Evolutionary conservation across 1,140 invertebrate species (phyloP).

Genomic region (Magallana ariakensis): DNA sequence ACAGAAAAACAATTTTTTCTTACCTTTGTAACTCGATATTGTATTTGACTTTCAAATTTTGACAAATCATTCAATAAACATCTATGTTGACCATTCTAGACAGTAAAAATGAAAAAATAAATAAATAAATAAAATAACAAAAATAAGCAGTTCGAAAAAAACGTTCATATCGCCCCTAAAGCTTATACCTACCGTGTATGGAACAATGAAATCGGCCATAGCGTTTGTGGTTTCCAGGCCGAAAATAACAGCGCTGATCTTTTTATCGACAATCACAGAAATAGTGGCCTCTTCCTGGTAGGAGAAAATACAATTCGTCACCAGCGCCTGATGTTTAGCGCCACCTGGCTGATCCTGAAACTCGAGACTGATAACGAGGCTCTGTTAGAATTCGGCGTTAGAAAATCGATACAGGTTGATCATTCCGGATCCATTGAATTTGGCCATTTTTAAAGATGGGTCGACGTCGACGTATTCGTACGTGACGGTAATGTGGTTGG

Average conservation of each 20-base stretch:
- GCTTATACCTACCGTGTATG: constrained; percentile 34
- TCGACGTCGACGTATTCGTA: constrained; percentile 28
- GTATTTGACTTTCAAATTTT: too few species aligned
- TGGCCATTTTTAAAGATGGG: constrained; percentile 5
- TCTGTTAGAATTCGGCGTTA: constrained; percentile 39
- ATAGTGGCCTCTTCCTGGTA: constrained; percentile 48
- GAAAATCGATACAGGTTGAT: constrained; percentile 49
- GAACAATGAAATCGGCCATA: constrained; percentile 17
- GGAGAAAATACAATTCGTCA: constrained; percentile 51
- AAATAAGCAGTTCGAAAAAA: too few species aligned
- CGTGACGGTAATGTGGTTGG: constrained; percentile 36
- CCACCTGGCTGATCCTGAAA: constrained; percentile 10
- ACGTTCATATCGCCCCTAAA: too few species aligned
- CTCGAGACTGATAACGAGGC: constrained; percentile 40
- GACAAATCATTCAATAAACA: too few species aligned
- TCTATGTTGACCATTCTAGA: too few species aligned
- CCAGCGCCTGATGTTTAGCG: constrained; percentile 31
- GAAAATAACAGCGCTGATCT: constrained; percentile 42
- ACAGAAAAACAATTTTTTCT: too few species aligned
- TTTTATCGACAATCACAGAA: constrained; percentile 21
- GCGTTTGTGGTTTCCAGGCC: constrained; percentile 30
- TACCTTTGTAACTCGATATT: too few species aligned
- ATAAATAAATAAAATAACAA: too few species aligned
- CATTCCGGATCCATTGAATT: constrained; percentile 45
- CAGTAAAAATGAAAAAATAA: too few species aligned